A percentile compares a stretch with the other conserved stretches of the same genome.
Evolutionary conservation across 2,888 invertebrate species (phyloP).

Genomic region (Callosobruchus maculatus): DNA sequence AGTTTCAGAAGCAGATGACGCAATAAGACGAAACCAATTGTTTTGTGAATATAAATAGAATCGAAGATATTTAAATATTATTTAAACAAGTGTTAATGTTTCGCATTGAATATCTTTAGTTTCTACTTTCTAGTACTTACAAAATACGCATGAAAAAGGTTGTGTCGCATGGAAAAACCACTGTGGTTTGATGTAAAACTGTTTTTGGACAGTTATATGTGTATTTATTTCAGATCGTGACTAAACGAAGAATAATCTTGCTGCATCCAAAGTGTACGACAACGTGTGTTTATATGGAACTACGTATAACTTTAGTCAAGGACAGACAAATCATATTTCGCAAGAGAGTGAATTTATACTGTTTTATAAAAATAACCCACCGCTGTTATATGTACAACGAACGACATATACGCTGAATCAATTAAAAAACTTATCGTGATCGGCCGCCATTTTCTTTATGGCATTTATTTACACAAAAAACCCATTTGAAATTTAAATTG

Average conservation of each 20-base stretch:
- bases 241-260: constrained; percentile 6
- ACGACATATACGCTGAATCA: constrained; percentile 17
- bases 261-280: constrained; percentile 16
- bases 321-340: constrained; percentile 24
- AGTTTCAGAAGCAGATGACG: too few species aligned
- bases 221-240: neutral
- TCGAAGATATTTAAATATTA: too few species aligned
- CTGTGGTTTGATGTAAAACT: too few species aligned
- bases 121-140: too few species aligned
- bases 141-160: too few species aligned
- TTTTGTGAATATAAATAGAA: too few species aligned
- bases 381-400: constrained; percentile 10
- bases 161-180: too few species aligned
- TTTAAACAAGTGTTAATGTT: too few species aligned
- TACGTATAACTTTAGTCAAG: constrained; percentile 21
- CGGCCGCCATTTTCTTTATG: constrained; percentile 15
- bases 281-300: constrained; percentile 6
- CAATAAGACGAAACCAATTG: too few species aligned
- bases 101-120: too few species aligned
- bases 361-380: neutral
- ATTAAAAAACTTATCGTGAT: constrained; percentile 20
- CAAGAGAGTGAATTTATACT: constrained; percentile 5
- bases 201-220: too few species aligned
- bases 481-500: constrained; percentile 19
- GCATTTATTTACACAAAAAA: constrained; percentile 15